These are phyloP conservation scores for Temnothorax curvispinosus DNA, from an alignment of 1,140 invertebrate species.

Conservation along the genomic window DNA sequence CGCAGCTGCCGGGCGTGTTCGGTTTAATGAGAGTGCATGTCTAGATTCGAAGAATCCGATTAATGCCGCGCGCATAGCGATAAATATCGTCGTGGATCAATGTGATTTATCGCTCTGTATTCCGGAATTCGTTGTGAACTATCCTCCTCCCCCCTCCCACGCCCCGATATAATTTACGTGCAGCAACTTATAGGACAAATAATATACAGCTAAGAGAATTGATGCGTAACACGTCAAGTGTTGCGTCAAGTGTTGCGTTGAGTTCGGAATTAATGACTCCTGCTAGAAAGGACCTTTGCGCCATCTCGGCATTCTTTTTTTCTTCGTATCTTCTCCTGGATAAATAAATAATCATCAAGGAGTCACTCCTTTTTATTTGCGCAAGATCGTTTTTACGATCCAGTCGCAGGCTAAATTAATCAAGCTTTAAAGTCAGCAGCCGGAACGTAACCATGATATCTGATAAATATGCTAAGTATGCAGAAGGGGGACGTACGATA, in stretches of 20 bases:
- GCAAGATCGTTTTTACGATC: background rate
- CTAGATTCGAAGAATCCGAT: conserved; percentile 52
- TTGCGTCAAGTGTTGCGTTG: background rate
- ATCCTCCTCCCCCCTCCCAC: background rate
- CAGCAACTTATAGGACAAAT: conserved; percentile 13
- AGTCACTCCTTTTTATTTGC: background rate
- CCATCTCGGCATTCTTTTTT: background rate
- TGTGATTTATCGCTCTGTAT: conserved; percentile 44
- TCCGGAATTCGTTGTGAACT: background rate
- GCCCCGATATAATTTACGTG: conserved; percentile 22
- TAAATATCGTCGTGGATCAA: conserved; percentile 51
- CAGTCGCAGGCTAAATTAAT: background rate
- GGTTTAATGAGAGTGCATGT: conserved; percentile 44
- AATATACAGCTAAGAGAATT: background rate
- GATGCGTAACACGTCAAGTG: background rate
- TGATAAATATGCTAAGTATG: conserved; percentile 7
- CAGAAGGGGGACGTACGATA: background rate
- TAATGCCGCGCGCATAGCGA: conserved; percentile 48
- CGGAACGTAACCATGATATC: background rate
- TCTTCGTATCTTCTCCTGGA: background rate
- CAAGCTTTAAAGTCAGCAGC: background rate
- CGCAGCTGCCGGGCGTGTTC: conserved; percentile 41
- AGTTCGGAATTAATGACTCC: background rate
- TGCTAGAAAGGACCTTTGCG: background rate
- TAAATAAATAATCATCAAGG: background rate